Evolutionary conservation across 2,113 vertebrate genomes (phyloP).

Genomic region (Psettodes erumei): DNA sequence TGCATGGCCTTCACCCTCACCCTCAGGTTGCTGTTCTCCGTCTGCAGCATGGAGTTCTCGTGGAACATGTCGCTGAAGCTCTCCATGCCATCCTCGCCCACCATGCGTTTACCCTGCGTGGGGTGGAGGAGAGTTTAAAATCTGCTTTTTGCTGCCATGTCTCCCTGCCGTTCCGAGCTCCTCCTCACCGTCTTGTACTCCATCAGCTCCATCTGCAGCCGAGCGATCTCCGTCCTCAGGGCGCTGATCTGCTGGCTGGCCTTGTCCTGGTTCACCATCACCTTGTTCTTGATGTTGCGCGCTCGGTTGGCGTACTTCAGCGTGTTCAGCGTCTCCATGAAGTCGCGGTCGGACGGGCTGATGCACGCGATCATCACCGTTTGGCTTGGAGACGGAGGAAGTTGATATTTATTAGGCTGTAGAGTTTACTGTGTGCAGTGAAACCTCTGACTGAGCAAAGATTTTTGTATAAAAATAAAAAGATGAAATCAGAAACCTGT

Average conservation of each 20-base stretch:
- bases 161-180: background rate
- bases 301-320: constrained; percentile 96
- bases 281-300: constrained; percentile 97
- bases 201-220: constrained; percentile 97
- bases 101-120: constrained; percentile 91
- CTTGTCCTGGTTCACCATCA: constrained; percentile 96
- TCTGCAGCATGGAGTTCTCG: constrained; percentile 97
- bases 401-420: background rate
- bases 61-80: constrained; percentile 99
- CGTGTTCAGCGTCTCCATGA: constrained; percentile 97
- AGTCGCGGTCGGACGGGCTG: constrained; percentile 97
- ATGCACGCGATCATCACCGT: constrained; percentile 98
- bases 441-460: background rate
- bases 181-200: constrained; percentile 95
- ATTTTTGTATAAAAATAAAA: too few relatives aligned
- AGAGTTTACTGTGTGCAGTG: too few relatives aligned
- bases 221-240: constrained; percentile 92
- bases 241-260: constrained; percentile 97
- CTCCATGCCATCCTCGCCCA: constrained; percentile 94
- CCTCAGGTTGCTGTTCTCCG: constrained; percentile 94
- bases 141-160: too few relatives aligned
- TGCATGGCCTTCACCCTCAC: constrained; percentile 98
- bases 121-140: background rate
- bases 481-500: constrained; percentile 84
- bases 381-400: constrained; percentile 82